Conservation (phyloP, 2,113 vertebrate genomes). For the Hymenochirus boettgeri region DNA sequence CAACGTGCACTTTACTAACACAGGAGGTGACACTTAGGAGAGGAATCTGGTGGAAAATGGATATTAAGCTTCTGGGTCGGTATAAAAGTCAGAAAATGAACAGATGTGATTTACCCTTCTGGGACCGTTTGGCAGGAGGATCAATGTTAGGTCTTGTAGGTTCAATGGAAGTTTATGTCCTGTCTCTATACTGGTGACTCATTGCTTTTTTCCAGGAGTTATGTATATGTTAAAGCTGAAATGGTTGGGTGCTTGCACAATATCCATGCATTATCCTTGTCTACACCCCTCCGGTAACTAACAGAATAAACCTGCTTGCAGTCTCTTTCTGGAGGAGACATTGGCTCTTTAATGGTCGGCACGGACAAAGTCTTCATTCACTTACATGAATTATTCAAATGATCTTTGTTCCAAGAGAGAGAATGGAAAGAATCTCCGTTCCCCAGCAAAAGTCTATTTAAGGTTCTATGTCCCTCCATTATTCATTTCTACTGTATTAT, state of each 20-base stretch:
- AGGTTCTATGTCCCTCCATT: too few relatives aligned
- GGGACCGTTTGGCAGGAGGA: slow-evolving; percentile 4
- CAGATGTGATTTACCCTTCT: background rate
- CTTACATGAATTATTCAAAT: too few relatives aligned
- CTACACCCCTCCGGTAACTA: slow-evolving; percentile 12
- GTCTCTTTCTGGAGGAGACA: too few relatives aligned
- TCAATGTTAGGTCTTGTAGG: slow-evolving; percentile 9
- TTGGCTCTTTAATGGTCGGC: too few relatives aligned
- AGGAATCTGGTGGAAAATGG: background rate
- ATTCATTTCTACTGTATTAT: too few relatives aligned
- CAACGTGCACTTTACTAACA: too few relatives aligned
- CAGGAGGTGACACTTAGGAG: too few relatives aligned
- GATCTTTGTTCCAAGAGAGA: too few relatives aligned
- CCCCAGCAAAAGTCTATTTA: too few relatives aligned
- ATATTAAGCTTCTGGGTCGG: background rate
- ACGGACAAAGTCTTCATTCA: too few relatives aligned
- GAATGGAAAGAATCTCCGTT: too few relatives aligned
- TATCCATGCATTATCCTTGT: slow-evolving; percentile 25
- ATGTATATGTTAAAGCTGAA: slow-evolving; percentile 34
- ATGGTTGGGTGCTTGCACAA: slow-evolving; percentile 28
- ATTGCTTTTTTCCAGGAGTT: slow-evolving; percentile 3
- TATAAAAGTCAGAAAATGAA: slow-evolving; percentile 8
- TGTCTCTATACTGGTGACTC: slow-evolving; percentile 28
- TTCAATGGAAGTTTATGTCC: slow-evolving; percentile 29
- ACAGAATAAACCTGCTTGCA: too few relatives aligned